These are phyloP conservation scores for Camelus bactrianus DNA, from an alignment of 2,113 vertebrate genomes.

Conservation along the genomic window DNA sequence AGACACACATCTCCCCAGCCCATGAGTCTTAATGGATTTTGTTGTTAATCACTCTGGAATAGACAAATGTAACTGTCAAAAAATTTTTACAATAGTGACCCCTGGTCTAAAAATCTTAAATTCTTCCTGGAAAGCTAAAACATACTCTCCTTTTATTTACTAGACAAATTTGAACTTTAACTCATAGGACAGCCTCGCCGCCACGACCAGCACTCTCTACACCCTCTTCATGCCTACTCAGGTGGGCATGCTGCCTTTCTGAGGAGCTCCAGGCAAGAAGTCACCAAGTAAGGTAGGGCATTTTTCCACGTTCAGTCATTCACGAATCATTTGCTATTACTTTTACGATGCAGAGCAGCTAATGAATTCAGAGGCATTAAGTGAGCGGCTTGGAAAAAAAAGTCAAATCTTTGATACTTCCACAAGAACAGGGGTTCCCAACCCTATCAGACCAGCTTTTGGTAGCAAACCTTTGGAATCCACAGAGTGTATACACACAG, in stretches of 20 bases:
- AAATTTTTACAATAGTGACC: background rate
- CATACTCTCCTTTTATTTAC: background rate
- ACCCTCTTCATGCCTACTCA: background rate
- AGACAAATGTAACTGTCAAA: background rate
- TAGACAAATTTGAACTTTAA: background rate
- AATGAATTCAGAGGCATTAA: background rate
- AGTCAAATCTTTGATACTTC: background rate
- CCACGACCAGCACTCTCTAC: background rate
- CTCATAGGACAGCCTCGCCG: background rate
- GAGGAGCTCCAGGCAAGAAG: background rate
- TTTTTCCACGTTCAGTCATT: background rate
- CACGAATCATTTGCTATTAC: background rate
- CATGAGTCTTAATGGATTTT: background rate
- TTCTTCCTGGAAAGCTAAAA: slow-evolving; percentile 13
- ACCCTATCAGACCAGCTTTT: background rate
- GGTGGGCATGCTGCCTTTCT: background rate
- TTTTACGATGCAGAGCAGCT: background rate
- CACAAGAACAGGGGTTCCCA: background rate
- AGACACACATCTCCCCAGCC: background rate
- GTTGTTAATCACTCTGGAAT: background rate
- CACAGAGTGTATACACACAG: background rate
- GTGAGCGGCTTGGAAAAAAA: background rate
- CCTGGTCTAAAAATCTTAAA: background rate
- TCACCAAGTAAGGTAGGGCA: background rate
- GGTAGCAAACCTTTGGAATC: background rate